These are phyloP conservation scores for Neelides sp. DNA, from an alignment of 1,140 invertebrate genomes.

Conservation along the genomic window DNA sequence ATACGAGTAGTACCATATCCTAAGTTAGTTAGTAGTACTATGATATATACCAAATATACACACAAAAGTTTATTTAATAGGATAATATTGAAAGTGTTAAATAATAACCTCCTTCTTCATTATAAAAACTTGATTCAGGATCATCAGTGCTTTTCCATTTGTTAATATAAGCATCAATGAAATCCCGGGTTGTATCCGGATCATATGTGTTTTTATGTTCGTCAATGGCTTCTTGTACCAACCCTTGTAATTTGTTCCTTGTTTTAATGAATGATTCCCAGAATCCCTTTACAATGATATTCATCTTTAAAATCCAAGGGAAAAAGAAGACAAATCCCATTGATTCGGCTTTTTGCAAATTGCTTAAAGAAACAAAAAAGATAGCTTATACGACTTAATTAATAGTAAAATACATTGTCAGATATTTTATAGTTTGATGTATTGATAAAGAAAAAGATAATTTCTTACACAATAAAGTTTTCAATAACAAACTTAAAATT, in stretches of 20 bases:
- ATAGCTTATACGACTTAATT: not conserved
- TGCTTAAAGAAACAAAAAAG: conserved; percentile 12
- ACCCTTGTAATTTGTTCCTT: conserved; percentile 20
- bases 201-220: conserved; percentile 45
- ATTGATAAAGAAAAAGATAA: not conserved
- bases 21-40: no score
- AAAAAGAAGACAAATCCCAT: conserved; percentile 26
- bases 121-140: conserved; percentile 26
- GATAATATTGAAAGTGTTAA: not conserved
- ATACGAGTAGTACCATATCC: no score
- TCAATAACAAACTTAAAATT: conserved; percentile 24
- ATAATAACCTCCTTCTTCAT: conserved; percentile 24
- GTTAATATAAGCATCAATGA: conserved; percentile 63
- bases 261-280: conserved; percentile 25
- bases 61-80: no score
- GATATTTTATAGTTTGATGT: not conserved
- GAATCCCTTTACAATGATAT: conserved; percentile 30
- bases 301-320: conserved; percentile 33
- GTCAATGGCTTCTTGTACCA: conserved; percentile 43
- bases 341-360: conserved; percentile 21
- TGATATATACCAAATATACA: no score
- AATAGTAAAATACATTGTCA: not conserved
- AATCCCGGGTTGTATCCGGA: conserved; percentile 44
- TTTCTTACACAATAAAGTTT: conserved; percentile 25
- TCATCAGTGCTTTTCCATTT: conserved; percentile 43